phyloP scores from a whole-genome alignment of 1,140 invertebrate species.

The Muscidifurax raptorellus region DNA sequence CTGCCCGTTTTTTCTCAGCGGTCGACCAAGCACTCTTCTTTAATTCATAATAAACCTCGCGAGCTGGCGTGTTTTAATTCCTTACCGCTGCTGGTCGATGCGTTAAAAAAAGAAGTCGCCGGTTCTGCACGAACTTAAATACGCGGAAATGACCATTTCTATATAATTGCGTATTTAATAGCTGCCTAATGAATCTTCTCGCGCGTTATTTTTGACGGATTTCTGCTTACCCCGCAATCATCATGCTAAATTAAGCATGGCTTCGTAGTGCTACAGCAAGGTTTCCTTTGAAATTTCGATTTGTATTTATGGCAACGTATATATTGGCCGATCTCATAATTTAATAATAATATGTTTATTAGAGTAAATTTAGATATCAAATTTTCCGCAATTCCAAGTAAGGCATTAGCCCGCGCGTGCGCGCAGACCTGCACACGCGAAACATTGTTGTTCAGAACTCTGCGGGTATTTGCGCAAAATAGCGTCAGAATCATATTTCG shows the following conservation, averaged over 20 bases:
- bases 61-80: conserved; percentile 65
- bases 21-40: conserved; percentile 58
- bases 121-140: too few relatives aligned
- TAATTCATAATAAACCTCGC: conserved; percentile 69
- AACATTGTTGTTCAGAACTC: background rate
- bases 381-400: background rate
- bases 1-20: conserved; percentile 60
- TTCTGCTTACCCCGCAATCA: too few relatives aligned
- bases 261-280: too few relatives aligned
- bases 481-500: background rate
- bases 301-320: too few relatives aligned
- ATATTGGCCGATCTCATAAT: too few relatives aligned
- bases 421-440: background rate
- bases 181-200: conserved; percentile 10
- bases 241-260: too few relatives aligned
- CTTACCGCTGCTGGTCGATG: conserved; percentile 56
- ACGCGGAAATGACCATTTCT: too few relatives aligned
- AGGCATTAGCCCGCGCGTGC: background rate
- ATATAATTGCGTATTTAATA: too few relatives aligned
- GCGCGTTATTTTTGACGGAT: conserved; percentile 26
- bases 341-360: too few relatives aligned
- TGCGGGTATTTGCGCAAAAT: background rate
- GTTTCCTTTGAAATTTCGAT: too few relatives aligned
- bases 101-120: background rate
- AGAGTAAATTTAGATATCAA: background rate